A percentile compares a stretch with the other conserved stretches of the same genome.
Evolutionary conservation across 2,888 invertebrate species (phyloP).

Genomic region (Stratiomys singularior): DNA sequence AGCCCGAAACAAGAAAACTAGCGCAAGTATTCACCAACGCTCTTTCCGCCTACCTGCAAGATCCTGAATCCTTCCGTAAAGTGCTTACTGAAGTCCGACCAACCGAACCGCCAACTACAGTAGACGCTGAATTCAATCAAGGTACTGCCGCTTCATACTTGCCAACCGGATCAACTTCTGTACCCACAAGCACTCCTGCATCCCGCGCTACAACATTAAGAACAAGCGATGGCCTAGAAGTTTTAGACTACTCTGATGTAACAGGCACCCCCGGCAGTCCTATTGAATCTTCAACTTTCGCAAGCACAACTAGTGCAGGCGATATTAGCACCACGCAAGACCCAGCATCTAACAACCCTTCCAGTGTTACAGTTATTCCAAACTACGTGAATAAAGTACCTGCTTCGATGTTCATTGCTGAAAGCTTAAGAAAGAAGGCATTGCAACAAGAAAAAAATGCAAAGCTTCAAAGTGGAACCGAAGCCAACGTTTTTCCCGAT

Average conservation of each 20-base stretch:
- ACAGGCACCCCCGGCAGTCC: slow-evolving; percentile 66
- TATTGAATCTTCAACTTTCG: slow-evolving; percentile 57
- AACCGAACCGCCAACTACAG: slow-evolving; percentile 74
- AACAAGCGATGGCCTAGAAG: slow-evolving; percentile 77
- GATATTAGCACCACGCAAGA: slow-evolving; percentile 58
- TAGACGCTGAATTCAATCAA: slow-evolving; percentile 59
- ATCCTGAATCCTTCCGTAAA: slow-evolving; percentile 83
- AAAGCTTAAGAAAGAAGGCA: slow-evolving; percentile 16
- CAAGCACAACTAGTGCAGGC: slow-evolving; percentile 58
- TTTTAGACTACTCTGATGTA: slow-evolving; percentile 80
- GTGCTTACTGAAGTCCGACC: slow-evolving; percentile 81
- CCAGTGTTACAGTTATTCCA: slow-evolving; percentile 29
- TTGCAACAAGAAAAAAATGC: not conserved
- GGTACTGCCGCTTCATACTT: slow-evolving; percentile 61
- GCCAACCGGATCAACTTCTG: slow-evolving; percentile 58
- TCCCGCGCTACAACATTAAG: slow-evolving; percentile 68
- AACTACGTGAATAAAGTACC: slow-evolving; percentile 31
- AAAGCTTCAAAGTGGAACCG: slow-evolving; percentile 60
- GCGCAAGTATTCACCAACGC: slow-evolving; percentile 88
- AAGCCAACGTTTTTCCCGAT: slow-evolving; percentile 64
- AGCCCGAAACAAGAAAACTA: slow-evolving; percentile 78
- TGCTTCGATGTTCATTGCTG: slow-evolving; percentile 55
- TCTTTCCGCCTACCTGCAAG: slow-evolving; percentile 82
- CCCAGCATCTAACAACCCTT: slow-evolving; percentile 15
- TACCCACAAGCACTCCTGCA: slow-evolving; percentile 59